Conservation (phyloP, 2,113 vertebrate genomes). For the Capreolus pygargus region DNA sequence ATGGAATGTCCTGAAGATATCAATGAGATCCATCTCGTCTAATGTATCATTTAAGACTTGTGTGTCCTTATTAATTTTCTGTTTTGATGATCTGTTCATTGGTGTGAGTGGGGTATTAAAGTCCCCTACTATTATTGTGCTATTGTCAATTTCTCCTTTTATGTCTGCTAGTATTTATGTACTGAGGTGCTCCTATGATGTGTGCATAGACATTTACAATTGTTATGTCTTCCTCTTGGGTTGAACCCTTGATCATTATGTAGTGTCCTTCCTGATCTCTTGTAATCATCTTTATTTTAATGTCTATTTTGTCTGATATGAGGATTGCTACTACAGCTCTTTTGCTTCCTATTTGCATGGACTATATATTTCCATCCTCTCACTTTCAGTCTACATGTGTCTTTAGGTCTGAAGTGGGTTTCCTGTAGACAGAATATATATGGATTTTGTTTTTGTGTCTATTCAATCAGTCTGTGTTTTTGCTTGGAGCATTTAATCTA, state of each 20-base stretch:
- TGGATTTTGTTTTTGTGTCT: background rate
- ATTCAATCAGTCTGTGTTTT: background rate
- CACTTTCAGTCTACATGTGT: background rate
- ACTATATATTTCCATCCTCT: background rate
- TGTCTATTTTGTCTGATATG: no score
- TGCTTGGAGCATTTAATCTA: background rate
- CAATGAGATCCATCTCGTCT: background rate
- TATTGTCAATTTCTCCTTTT: background rate
- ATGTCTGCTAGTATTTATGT: background rate
- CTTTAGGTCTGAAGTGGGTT: background rate
- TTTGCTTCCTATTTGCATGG: background rate
- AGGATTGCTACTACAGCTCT: background rate
- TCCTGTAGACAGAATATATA: background rate
- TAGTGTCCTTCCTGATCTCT: no score
- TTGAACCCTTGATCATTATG: no score
- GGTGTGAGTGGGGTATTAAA: background rate
- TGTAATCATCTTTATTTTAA: no score
- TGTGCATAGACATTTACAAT: no score
- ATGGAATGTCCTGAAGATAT: background rate
- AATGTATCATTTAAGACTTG: background rate
- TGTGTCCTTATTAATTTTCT: background rate
- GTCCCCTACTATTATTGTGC: background rate
- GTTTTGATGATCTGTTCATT: background rate
- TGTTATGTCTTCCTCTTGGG: no score
- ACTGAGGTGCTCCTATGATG: no score